These are phyloP conservation scores for Zelleria hepariella DNA, from an alignment of 2,888 invertebrate species.

Conservation along the genomic window DNA sequence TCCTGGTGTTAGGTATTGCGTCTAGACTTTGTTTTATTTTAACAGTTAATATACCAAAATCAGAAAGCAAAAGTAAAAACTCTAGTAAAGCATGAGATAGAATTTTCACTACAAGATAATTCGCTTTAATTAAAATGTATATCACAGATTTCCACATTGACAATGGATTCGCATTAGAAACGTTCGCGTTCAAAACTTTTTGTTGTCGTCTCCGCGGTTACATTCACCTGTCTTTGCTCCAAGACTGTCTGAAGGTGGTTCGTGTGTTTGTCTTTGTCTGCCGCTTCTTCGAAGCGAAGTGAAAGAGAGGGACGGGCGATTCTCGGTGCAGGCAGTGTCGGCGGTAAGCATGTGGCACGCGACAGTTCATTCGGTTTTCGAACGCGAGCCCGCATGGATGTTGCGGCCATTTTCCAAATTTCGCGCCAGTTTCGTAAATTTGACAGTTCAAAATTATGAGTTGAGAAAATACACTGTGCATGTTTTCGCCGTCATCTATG, in stretches of 20 bases:
- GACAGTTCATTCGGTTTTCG: conserved; percentile 64
- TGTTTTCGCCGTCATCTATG: not conserved
- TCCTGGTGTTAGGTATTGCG: not conserved
- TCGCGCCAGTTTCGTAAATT: conserved; percentile 36
- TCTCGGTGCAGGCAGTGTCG: conserved; percentile 32
- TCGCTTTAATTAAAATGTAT: not conserved
- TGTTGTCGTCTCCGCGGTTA: conserved; percentile 50
- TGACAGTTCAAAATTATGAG: conserved; percentile 16
- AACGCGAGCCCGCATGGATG: conserved; percentile 46
- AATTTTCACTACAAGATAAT: not conserved
- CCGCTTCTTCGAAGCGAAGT: conserved; percentile 21
- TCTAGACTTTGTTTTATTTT: not conserved
- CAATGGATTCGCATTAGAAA: conserved; percentile 34
- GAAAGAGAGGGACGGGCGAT: conserved; percentile 52
- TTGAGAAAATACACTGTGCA: not conserved
- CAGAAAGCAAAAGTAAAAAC: not conserved
- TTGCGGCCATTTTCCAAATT: conserved; percentile 13
- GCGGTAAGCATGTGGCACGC: conserved; percentile 57
- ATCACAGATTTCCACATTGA: not conserved
- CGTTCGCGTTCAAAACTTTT: conserved; percentile 53
- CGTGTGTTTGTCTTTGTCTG: conserved; percentile 49
- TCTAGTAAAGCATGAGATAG: not conserved
- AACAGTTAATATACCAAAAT: not conserved
- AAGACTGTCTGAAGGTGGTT: conserved; percentile 26
- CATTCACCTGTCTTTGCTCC: conserved; percentile 61